Conservation (phyloP, 2,888 invertebrate species). For the Meliscaeva auricollis region DNA sequence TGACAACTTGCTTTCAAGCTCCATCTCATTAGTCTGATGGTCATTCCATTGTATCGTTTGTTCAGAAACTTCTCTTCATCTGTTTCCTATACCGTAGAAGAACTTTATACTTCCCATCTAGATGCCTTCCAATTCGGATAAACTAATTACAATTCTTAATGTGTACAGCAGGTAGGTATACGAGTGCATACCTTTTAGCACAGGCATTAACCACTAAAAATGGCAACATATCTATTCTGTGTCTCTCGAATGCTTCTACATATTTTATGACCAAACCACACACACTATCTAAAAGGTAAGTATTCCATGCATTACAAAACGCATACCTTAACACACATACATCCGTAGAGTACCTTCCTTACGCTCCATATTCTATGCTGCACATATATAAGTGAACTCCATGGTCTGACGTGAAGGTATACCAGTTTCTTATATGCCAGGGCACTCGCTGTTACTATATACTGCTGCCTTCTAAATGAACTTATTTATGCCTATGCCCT, state of each 20-base stretch:
- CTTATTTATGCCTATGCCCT: slow-evolving; percentile 67
- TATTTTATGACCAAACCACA: slow-evolving; percentile 58
- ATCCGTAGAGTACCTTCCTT: slow-evolving; percentile 8
- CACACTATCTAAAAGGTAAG: slow-evolving; percentile 31
- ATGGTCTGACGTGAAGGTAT: slow-evolving; percentile 12
- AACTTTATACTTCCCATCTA: slow-evolving; percentile 12
- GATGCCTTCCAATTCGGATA: slow-evolving; percentile 21
- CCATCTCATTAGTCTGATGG: background rate
- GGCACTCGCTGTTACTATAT: slow-evolving; percentile 9
- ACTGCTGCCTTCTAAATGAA: slow-evolving; percentile 60
- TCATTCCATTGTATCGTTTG: background rate
- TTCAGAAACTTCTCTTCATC: background rate
- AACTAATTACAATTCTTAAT: slow-evolving; percentile 27
- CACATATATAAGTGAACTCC: slow-evolving; percentile 43
- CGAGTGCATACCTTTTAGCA: slow-evolving; percentile 4
- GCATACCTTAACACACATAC: slow-evolving; percentile 37
- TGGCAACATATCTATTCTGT: slow-evolving; percentile 25
- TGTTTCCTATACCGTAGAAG: background rate
- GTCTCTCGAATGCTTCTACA: slow-evolving; percentile 39
- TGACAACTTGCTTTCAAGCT: background rate
- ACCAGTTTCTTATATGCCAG: slow-evolving; percentile 6
- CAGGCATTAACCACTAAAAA: slow-evolving; percentile 34
- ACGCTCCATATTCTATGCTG: slow-evolving; percentile 25
- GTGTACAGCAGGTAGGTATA: background rate
- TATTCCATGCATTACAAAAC: slow-evolving; percentile 44